A percentile compares a stretch with the other conserved stretches of the same genome.
phyloP scores from a whole-genome alignment of 2,888 invertebrate species.

The Pecten maximus region DNA sequence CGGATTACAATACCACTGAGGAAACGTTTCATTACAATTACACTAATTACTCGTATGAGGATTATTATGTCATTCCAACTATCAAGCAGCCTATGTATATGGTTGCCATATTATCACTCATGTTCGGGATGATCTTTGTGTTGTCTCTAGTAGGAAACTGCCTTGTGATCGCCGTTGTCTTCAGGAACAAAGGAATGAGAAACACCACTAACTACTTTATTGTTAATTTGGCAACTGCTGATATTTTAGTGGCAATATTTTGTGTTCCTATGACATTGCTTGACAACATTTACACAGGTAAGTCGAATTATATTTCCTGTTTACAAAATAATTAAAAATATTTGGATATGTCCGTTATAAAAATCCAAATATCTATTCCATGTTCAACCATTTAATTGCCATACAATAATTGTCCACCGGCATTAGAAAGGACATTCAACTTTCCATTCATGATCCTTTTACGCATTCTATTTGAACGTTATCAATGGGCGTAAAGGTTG shows the following conservation, averaged over 20 bases:
- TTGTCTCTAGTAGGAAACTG: constrained; percentile 79
- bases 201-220: constrained; percentile 80
- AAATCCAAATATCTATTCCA: no score
- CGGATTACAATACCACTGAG: neutral
- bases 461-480: no score
- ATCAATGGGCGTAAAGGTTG: no score
- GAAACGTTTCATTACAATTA: neutral
- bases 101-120: constrained; percentile 72
- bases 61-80: neutral
- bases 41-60: constrained; percentile 26
- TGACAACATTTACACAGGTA: constrained; percentile 69
- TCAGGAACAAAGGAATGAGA: constrained; percentile 78
- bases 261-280: constrained; percentile 70
- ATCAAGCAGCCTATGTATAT: constrained; percentile 69
- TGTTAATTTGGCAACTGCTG: constrained; percentile 74
- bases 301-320: constrained; percentile 42
- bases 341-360: no score
- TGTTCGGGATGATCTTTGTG: constrained; percentile 79
- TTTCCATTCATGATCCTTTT: no score
- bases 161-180: constrained; percentile 80
- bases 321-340: no score
- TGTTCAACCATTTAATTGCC: no score
- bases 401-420: no score
- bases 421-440: no score
- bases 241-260: constrained; percentile 69